Conservation (phyloP, 2,797 vertebrate species). For the Mastacembelus armatus region DNA sequence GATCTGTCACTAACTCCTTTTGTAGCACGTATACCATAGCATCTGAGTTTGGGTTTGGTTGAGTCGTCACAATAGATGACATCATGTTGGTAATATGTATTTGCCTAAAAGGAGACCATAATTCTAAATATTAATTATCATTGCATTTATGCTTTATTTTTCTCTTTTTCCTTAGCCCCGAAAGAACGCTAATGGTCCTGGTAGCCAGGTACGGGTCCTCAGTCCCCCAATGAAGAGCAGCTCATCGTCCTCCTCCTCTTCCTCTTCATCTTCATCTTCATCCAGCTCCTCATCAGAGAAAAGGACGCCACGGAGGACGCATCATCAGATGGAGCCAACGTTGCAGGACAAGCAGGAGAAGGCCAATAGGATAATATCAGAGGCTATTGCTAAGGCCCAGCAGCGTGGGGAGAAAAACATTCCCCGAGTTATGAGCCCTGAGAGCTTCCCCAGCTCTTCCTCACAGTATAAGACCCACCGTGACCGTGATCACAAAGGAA, state of each 20-base stretch:
- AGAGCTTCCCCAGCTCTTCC: conserved; percentile 95
- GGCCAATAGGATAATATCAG: conserved; percentile 98
- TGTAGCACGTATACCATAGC: not conserved
- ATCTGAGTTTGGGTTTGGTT: conserved; percentile 2
- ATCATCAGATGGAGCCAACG: conserved; percentile 69
- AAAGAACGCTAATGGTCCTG: conserved; percentile 95
- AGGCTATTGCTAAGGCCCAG: conserved; percentile 95
- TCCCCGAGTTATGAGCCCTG: conserved; percentile 97
- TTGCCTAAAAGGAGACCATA: not conserved
- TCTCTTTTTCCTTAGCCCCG: conserved; percentile 87
- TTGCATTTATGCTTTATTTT: conserved; percentile 7
- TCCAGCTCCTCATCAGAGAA: conserved; percentile 88
- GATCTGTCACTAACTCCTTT: not conserved
- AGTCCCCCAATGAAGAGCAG: conserved; percentile 94
- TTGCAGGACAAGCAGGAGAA: conserved; percentile 96
- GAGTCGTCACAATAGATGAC: conserved; percentile 1
- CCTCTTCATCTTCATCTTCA: conserved; percentile 83
- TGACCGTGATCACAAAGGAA: conserved; percentile 81
- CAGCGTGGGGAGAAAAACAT: conserved; percentile 98
- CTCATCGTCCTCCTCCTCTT: conserved; percentile 84
- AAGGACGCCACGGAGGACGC: conserved; percentile 86
- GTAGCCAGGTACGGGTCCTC: conserved; percentile 89
- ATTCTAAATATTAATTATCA: conserved; percentile 15
- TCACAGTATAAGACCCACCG: conserved; percentile 84
- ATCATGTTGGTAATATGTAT: conserved; percentile 5